Base-by-base conservation (phyloP, 2,888 invertebrate genomes). In the Philereme vetulata region DNA sequence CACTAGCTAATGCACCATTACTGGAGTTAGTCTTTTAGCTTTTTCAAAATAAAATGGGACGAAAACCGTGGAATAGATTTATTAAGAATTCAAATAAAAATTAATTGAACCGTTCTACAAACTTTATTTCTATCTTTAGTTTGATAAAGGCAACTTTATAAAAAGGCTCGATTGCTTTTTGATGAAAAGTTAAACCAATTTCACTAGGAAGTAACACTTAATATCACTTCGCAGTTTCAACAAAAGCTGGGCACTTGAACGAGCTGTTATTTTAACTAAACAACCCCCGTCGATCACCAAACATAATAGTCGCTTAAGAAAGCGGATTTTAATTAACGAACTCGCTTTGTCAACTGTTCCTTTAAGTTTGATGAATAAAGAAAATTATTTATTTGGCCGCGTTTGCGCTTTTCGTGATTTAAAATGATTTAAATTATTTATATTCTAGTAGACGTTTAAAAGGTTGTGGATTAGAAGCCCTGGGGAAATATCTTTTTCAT, bases 311-410 rank as follows among this genome's bases (percentile, higher is more conserved):
- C 78, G 70, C 67, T 72, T 72, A 74, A 76, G 77, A 80, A 83
- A 86, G 83, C 83, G 78, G 80, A 84, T 86, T 87, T 89, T 90
- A 90, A 90, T 90, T 89, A 89, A 87, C 76, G 80, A 73, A 71
- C 80, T 71, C 80, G 81, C 87, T 91, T 92, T 90, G 89, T 90
- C 90, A 89, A 88, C 88, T 85, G 86, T 78, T 86, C 85, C 84
- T 88, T 87, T 90, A 90, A 90, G 90, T 90, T 90, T 90, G 89
- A 92, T 88, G 89, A 90, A 89, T 90, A 89, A 88, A 90, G 90
- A 86, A 89, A 88, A 90, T 90, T 86, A 90, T 90, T 90, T 89
- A 89, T 90, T 87, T 87, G 85, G 82, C 84, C 80, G 82, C 84
- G 85, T 84, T 85, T 80, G 86, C 85, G 82, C 80, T 88, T 78